Evolutionary conservation across 2,888 invertebrate genomes (phyloP).

Genomic region (Ophioninae sp.): DNA sequence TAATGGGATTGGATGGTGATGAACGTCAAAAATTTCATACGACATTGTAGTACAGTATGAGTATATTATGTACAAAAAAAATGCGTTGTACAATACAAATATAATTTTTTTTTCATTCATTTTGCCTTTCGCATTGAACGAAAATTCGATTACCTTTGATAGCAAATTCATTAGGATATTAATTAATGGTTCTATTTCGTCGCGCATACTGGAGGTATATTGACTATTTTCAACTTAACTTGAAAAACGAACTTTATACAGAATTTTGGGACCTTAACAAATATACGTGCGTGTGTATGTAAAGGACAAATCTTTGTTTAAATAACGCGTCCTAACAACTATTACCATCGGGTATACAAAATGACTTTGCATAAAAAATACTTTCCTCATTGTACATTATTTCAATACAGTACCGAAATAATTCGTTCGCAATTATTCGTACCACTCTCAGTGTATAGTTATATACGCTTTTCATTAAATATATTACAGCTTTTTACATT

Average conservation of each 20-base stretch:
- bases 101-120: conserved; percentile 68
- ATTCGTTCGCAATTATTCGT: conserved; percentile 68
- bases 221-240: conserved; percentile 77
- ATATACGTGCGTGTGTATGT: conserved; percentile 52
- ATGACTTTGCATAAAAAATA: conserved; percentile 75
- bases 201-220: conserved; percentile 76
- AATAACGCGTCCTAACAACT: conserved; percentile 70
- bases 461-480: conserved; percentile 65
- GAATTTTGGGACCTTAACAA: conserved; percentile 69
- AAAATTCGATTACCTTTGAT: conserved; percentile 74
- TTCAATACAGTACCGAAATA: conserved; percentile 67
- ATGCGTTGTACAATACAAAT: conserved; percentile 73
- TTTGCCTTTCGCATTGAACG: conserved; percentile 67
- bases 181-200: conserved; percentile 72
- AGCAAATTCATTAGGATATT: conserved; percentile 70
- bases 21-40: conserved; percentile 75
- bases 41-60: conserved; percentile 74
- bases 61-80: conserved; percentile 77
- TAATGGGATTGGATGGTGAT: neutral
- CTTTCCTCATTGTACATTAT: conserved; percentile 75
- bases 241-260: conserved; percentile 73
- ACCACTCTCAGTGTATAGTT: conserved; percentile 31
- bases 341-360: conserved; percentile 75
- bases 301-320: conserved; percentile 72
- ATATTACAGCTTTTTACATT: conserved; percentile 79